Evolutionary conservation across 1,140 invertebrate species (phyloP).

Genomic region (Drosophila kohkoa): DNA sequence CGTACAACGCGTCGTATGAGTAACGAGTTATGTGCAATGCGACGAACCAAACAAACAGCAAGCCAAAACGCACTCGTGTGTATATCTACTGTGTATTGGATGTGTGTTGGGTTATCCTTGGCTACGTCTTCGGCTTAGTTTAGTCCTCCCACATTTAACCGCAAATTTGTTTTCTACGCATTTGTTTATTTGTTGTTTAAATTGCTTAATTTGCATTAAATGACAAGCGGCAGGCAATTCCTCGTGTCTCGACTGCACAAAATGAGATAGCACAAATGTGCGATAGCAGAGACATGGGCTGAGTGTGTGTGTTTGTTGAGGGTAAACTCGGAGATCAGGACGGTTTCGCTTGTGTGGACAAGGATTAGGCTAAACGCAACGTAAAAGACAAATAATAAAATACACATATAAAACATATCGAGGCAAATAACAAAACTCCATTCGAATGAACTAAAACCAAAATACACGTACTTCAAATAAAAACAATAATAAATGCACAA

Average conservation of each 20-base stretch:
- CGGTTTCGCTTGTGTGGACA: slow-evolving; percentile 24
- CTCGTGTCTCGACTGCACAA: slow-evolving; percentile 25
- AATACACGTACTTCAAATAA: slow-evolving; percentile 6
- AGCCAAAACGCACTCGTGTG: slow-evolving; percentile 12
- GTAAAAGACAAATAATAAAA: slow-evolving; percentile 15
- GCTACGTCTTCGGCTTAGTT: slow-evolving; percentile 44
- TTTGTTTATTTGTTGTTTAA: slow-evolving; percentile 71
- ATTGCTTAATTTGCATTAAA: slow-evolving; percentile 81
- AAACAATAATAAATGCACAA: neutral
- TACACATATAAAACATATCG: neutral
- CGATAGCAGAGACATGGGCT: neutral
- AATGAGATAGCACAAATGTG: slow-evolving; percentile 7
- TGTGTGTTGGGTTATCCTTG: slow-evolving; percentile 32
- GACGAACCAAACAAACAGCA: slow-evolving; percentile 38
- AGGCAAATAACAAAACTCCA: neutral
- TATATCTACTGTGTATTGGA: neutral
- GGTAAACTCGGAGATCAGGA: slow-evolving; percentile 30
- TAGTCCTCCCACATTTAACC: slow-evolving; percentile 45
- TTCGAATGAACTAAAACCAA: neutral
- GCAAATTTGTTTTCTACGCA: slow-evolving; percentile 44
- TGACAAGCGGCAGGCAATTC: slow-evolving; percentile 51
- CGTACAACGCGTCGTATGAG: slow-evolving; percentile 68
- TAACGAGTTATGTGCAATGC: slow-evolving; percentile 76
- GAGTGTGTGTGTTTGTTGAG: slow-evolving; percentile 7
- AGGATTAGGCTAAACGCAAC: slow-evolving; percentile 9